These are phyloP conservation scores for Barnardius zonarius DNA, from an alignment of 2,113 vertebrate genomes.

Conservation along the genomic window DNA sequence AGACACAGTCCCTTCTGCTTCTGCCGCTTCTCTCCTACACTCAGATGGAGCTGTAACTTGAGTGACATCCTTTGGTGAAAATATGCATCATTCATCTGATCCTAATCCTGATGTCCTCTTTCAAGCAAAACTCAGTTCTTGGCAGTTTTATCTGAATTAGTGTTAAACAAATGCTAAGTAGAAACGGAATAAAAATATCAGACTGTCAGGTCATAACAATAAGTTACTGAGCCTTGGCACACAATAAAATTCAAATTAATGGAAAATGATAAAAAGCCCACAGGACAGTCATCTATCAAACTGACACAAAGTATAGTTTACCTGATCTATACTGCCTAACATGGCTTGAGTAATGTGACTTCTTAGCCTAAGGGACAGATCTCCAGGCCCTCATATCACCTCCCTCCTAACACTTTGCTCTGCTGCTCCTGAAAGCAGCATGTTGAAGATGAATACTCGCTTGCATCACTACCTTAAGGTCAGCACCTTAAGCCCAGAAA, in stretches of 20 bases:
- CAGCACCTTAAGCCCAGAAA: slow-evolving; percentile 56
- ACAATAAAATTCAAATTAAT: slow-evolving; percentile 37
- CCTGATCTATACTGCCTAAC: not conserved
- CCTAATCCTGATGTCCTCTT: not conserved
- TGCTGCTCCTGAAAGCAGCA: not conserved
- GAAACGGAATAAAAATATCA: slow-evolving; percentile 3
- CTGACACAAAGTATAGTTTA: not conserved
- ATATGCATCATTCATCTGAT: not conserved
- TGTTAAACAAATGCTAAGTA: not conserved
- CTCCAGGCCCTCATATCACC: not conserved
- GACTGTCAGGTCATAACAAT: slow-evolving; percentile 12
- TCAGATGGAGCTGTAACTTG: not conserved
- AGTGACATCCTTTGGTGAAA: not conserved
- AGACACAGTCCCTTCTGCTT: not conserved
- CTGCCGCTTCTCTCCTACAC: not conserved
- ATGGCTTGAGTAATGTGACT: not conserved
- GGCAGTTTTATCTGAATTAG: not conserved
- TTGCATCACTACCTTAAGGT: not conserved
- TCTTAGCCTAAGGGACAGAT: not conserved
- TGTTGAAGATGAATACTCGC: not conserved
- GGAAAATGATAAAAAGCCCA: not conserved
- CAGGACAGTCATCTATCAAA: slow-evolving; percentile 5
- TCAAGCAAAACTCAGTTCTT: not conserved
- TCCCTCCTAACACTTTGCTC: not conserved
- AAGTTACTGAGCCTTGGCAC: not conserved